A percentile compares a stretch with the other conserved stretches of the same genome.
Conservation (phyloP, 2,113 vertebrate species). For the Rhodinocichla rosea region DNA sequence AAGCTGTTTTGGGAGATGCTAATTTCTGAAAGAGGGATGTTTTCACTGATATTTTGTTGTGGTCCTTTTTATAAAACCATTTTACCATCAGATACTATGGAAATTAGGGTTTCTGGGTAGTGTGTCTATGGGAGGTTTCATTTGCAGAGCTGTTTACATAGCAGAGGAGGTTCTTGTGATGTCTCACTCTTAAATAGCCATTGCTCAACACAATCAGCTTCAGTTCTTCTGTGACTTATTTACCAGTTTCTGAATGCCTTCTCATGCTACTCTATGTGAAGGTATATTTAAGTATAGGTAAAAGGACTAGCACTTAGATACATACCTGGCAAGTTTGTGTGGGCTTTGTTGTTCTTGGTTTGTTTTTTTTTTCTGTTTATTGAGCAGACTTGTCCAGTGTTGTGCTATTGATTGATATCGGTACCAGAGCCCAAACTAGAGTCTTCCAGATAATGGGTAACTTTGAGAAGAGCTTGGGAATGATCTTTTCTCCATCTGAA, state of each 20-base stretch:
- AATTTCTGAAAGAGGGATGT: background rate
- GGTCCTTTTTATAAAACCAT: background rate
- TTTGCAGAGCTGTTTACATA: background rate
- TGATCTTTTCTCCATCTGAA: background rate
- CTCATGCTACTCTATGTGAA: background rate
- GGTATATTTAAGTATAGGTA: background rate
- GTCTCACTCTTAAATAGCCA: background rate
- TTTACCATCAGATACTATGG: fast-evolving
- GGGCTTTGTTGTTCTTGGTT: background rate
- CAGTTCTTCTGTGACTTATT: background rate
- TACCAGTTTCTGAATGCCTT: background rate
- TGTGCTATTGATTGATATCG: background rate
- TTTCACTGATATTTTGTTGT: background rate
- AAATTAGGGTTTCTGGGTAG: background rate
- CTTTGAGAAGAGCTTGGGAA: background rate
- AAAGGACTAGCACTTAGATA: background rate
- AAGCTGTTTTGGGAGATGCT: background rate
- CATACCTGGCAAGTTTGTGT: background rate
- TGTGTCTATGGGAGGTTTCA: background rate
- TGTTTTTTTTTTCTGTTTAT: background rate
- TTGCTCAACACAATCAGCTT: background rate
- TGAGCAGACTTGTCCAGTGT: background rate
- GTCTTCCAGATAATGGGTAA: background rate
- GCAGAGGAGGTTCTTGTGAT: background rate
- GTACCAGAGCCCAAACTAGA: background rate